Evolutionary conservation across 2,113 vertebrate genomes (phyloP).

Genomic region (Coptodon bakossiorum): DNA sequence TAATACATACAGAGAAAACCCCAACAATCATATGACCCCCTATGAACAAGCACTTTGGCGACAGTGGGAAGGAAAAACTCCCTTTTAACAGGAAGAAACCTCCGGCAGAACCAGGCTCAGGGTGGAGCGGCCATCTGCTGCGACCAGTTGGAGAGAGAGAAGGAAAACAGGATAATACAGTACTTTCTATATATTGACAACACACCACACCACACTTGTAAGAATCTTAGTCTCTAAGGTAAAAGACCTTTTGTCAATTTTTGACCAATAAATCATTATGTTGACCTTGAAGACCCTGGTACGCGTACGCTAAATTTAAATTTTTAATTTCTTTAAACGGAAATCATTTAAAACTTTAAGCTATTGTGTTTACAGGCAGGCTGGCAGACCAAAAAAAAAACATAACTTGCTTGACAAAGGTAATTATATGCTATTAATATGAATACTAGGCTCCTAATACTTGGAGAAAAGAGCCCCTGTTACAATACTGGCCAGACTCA

Average conservation of each 20-base stretch:
- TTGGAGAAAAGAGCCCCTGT: neutral
- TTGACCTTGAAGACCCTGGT: neutral
- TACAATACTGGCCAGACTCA: neutral
- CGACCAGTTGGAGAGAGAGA: accelerated
- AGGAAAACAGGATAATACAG: neutral
- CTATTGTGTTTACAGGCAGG: neutral
- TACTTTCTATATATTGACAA: neutral
- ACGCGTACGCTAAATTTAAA: accelerated
- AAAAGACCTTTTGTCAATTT: accelerated
- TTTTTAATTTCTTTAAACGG: accelerated
- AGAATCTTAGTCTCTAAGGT: neutral
- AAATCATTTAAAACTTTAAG: neutral
- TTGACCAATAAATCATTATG: neutral
- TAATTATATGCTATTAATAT: neutral
- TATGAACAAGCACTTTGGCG: accelerated
- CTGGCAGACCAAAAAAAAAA: neutral
- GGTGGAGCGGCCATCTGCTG: neutral
- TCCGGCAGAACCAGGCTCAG: accelerated
- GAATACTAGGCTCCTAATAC: neutral
- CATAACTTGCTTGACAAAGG: neutral
- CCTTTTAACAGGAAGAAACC: neutral
- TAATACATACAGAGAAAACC: neutral
- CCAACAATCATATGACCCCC: neutral
- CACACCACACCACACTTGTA: neutral
- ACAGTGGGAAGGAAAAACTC: neutral